Conservation (phyloP, 2,888 invertebrate genomes). For the Venusia cambrica region DNA sequence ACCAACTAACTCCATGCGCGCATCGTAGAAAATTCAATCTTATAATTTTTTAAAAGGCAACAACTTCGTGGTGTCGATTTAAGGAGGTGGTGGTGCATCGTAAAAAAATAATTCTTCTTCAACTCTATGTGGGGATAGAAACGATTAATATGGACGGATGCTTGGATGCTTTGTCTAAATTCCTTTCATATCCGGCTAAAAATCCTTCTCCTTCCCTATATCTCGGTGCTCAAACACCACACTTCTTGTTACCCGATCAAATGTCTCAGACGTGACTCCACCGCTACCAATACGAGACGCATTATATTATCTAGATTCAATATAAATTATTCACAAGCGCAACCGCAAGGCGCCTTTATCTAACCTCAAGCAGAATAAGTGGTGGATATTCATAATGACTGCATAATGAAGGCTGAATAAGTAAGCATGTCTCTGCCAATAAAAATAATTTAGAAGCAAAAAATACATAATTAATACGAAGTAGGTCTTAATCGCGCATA, state of each 20-base stretch:
- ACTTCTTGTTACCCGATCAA: conserved; percentile 72
- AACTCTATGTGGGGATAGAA: too few relatives aligned
- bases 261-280: conserved; percentile 73
- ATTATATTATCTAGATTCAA: conserved; percentile 72
- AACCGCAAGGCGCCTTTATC: conserved; percentile 52
- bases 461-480: not conserved
- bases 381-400: conserved; percentile 33
- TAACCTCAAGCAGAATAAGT: conserved; percentile 50
- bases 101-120: too few relatives aligned
- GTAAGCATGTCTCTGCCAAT: conserved; percentile 5
- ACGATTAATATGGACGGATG: too few relatives aligned
- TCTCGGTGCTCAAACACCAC: conserved; percentile 55
- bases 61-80: too few relatives aligned
- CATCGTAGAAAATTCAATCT: too few relatives aligned
- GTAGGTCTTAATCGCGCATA: too few relatives aligned
- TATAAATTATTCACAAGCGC: conserved; percentile 63
- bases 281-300: conserved; percentile 58
- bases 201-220: conserved; percentile 8
- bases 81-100: too few relatives aligned
- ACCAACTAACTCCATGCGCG: too few relatives aligned
- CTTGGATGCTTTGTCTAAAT: too few relatives aligned
- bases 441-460: conserved; percentile 1
- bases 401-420: conserved; percentile 28
- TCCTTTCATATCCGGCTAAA: conserved; percentile 5
- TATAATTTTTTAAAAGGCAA: too few relatives aligned